These are phyloP conservation scores for Melipona bicolor DNA, from an alignment of 2,888 invertebrate genomes.

Conservation along the genomic window DNA sequence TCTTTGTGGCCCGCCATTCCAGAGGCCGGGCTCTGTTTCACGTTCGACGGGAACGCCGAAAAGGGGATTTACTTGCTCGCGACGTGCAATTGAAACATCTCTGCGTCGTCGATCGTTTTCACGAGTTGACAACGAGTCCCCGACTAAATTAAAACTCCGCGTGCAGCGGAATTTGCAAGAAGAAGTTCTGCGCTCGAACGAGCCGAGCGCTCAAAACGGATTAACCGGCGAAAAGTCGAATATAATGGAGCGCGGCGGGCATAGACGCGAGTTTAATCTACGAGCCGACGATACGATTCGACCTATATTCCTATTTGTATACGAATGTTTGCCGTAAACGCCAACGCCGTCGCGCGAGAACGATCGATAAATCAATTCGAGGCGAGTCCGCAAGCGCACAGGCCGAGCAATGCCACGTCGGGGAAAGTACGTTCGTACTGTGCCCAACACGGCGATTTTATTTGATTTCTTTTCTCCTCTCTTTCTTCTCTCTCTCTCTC, in stretches of 20 bases:
- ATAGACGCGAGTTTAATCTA: constrained; percentile 33
- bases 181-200: background rate
- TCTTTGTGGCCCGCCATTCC: background rate
- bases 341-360: constrained; percentile 62
- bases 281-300: constrained; percentile 62
- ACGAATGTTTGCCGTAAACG: constrained; percentile 71
- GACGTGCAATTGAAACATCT: background rate
- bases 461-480: background rate
- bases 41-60: background rate
- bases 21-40: background rate
- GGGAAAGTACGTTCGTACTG: constrained; percentile 36
- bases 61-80: background rate
- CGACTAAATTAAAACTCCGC: background rate
- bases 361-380: constrained; percentile 78
- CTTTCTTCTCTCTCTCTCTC: too few relatives aligned
- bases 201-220: background rate
- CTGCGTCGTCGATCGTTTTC: background rate
- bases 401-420: constrained; percentile 43
- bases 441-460: constrained; percentile 42
- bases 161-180: background rate
- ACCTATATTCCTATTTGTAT: constrained; percentile 69
- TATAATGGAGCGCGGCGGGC: constrained; percentile 37
- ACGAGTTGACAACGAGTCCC: background rate
- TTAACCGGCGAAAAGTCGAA: constrained; percentile 34
- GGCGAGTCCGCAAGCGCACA: constrained; percentile 73